Evolutionary conservation across 1,140 invertebrate genomes (phyloP).

Genomic region (Cephus cinctus): DNA sequence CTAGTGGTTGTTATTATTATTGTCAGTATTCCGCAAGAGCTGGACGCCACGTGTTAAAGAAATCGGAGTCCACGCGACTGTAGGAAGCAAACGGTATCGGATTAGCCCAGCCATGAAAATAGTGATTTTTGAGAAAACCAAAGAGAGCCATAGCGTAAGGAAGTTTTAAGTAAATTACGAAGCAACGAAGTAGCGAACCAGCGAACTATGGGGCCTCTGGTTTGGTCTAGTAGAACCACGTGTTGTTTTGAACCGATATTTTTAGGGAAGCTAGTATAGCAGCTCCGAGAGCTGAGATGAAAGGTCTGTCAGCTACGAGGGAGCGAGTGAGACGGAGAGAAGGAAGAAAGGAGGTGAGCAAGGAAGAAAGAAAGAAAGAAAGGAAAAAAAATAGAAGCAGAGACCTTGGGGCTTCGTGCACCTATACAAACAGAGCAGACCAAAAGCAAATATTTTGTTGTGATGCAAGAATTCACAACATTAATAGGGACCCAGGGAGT

Average conservation of each 20-base stretch:
- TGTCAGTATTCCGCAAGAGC: no score
- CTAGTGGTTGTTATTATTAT: no score
- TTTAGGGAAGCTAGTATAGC: slow-evolving; percentile 38
- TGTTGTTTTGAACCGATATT: slow-evolving; percentile 42
- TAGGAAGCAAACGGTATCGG: no score
- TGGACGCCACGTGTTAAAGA: no score
- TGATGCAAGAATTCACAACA: slow-evolving; percentile 48
- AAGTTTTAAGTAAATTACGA: no score
- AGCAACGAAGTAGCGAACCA: no score
- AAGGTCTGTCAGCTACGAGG: slow-evolving; percentile 31
- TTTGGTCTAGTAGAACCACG: slow-evolving; percentile 21
- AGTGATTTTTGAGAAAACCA: no score
- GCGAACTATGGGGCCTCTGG: no score
- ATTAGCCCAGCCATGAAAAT: no score
- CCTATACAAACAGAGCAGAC: slow-evolving; percentile 45
- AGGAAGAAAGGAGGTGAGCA: slow-evolving; percentile 12
- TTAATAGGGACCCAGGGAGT: slow-evolving; percentile 13
- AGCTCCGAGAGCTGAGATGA: slow-evolving; percentile 28
- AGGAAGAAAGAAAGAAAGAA: slow-evolving; percentile 13
- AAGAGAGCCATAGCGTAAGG: no score
- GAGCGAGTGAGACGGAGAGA: slow-evolving; percentile 23
- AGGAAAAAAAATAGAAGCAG: slow-evolving; percentile 31
- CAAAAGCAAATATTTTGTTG: slow-evolving; percentile 51
- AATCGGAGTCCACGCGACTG: no score
- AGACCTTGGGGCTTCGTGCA: slow-evolving; percentile 38